phyloP scores from a whole-genome alignment of 2,113 vertebrate species.

The Glaucidium brasilianum region DNA sequence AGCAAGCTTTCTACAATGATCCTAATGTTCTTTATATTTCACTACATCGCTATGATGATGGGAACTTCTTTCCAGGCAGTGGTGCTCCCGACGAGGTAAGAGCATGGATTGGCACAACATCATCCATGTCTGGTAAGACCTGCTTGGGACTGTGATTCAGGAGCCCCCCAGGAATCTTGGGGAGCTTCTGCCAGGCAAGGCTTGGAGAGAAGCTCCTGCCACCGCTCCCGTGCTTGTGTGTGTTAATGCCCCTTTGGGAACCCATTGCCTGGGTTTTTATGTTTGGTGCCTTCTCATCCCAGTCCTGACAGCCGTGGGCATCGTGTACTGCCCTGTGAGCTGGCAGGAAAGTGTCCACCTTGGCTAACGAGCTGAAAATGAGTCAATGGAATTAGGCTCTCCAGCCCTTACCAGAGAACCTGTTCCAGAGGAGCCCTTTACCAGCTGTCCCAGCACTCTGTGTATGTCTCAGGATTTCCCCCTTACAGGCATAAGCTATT shows the following conservation, averaged over 20 bases:
- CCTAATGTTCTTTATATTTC: conserved; percentile 93
- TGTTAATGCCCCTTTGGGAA: neutral
- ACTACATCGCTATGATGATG: conserved; percentile 95
- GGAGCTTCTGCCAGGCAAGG: neutral
- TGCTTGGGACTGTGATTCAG: neutral
- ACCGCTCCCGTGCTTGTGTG: rapidly evolving
- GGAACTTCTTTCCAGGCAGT: conserved; percentile 98
- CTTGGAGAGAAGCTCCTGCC: neutral
- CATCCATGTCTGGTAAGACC: rapidly evolving
- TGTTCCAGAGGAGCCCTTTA: neutral
- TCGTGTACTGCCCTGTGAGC: neutral
- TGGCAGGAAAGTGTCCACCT: rapidly evolving
- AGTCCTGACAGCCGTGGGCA: neutral
- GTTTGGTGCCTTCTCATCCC: neutral
- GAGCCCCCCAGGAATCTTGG: neutral
- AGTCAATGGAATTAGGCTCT: neutral
- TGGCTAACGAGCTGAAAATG: neutral
- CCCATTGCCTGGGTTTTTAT: rapidly evolving
- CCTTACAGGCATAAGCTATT: neutral
- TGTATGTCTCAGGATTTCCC: neutral
- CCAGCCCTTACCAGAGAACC: neutral
- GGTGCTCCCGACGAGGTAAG: conserved; percentile 93
- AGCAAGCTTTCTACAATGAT: conserved; percentile 93
- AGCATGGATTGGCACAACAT: neutral
- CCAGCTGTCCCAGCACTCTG: neutral